Evolutionary conservation across 2,797 vertebrate genomes (phyloP).

Genomic region (Myiothlypis chrysogaster): DNA sequence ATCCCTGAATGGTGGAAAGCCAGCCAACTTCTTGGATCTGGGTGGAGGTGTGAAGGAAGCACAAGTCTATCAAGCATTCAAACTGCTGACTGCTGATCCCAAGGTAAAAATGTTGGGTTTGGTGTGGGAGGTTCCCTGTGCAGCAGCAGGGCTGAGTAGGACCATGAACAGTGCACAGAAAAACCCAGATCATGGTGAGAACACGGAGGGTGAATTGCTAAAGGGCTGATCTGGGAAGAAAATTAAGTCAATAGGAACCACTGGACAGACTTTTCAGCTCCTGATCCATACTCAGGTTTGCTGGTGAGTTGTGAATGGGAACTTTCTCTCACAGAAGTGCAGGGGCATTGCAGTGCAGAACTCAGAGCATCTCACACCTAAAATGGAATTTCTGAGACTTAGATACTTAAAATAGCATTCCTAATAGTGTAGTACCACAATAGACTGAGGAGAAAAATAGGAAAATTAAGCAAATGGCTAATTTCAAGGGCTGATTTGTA

Average conservation of each 20-base stretch:
- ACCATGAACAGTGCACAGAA: background rate
- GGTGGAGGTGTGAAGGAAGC: slow-evolving; percentile 95
- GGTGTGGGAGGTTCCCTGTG: background rate
- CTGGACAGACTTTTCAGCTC: background rate
- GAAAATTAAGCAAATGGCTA: background rate
- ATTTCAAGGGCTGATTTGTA: background rate
- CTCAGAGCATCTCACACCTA: background rate
- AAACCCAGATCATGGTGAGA: background rate
- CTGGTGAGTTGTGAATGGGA: background rate
- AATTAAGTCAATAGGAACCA: background rate
- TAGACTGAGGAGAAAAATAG: background rate
- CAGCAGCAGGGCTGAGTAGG: background rate
- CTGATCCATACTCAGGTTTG: background rate
- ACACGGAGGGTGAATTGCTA: background rate
- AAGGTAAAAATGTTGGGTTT: slow-evolving; percentile 80
- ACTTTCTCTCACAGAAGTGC: background rate
- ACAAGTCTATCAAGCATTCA: slow-evolving; percentile 97
- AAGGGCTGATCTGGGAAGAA: background rate
- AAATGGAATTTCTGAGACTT: background rate
- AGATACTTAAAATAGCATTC: background rate
- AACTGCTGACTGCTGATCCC: slow-evolving; percentile 93
- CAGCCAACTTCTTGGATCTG: slow-evolving; percentile 97
- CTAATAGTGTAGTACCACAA: background rate
- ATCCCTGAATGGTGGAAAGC: slow-evolving; percentile 92
- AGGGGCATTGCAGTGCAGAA: background rate